Percentiles rank a stretch among this genome's conserved stretches.
phyloP scores from a whole-genome alignment of 2,113 vertebrate species.

The Cercocebus atys region DNA sequence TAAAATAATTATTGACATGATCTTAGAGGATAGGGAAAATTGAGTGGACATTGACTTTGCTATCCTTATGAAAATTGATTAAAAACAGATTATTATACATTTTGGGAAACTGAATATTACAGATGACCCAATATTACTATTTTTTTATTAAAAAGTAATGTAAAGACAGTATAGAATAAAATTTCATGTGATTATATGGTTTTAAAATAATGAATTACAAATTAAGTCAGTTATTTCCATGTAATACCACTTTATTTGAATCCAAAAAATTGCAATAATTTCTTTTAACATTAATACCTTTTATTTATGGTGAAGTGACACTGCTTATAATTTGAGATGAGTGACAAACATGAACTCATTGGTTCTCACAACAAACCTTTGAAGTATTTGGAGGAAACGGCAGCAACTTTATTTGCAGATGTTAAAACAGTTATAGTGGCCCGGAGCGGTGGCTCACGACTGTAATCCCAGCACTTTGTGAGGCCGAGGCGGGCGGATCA shows the following conservation, averaged over 20 bases:
- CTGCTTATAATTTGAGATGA: neutral
- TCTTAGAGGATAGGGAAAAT: neutral
- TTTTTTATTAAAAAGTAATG: neutral
- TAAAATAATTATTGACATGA: neutral
- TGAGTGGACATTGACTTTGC: neutral
- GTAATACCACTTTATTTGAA: neutral
- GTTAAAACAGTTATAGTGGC: neutral
- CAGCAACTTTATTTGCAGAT: neutral
- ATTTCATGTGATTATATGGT: neutral
- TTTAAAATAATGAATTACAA: conserved; percentile 36
- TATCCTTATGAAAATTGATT: conserved; percentile 1
- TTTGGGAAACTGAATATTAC: neutral
- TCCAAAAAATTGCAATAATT: neutral
- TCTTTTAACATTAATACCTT: neutral
- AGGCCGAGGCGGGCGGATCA: no score
- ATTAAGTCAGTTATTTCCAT: neutral
- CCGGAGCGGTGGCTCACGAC: no score
- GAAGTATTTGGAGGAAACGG: neutral
- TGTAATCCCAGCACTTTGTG: no score
- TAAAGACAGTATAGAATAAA: neutral
- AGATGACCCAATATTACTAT: neutral
- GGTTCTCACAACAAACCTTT: neutral
- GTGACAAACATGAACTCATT: neutral
- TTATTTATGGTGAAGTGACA: conserved; percentile 3
- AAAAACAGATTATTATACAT: neutral